phyloP scores from a whole-genome alignment of 2,888 invertebrate genomes.

The Chydorus sphaericus region DNA sequence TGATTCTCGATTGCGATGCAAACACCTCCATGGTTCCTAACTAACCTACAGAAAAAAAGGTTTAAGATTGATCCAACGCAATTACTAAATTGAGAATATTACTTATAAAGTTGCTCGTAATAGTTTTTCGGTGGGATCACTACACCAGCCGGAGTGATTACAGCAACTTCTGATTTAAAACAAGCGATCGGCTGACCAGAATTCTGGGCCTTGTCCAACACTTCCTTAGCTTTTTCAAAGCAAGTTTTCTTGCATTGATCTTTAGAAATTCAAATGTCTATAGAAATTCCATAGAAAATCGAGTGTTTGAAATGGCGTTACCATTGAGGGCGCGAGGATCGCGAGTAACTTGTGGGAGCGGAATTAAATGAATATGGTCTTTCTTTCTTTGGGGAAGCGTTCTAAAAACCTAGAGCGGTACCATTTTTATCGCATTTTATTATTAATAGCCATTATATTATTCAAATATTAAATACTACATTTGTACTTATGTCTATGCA shows the following conservation, averaged over 20 bases:
- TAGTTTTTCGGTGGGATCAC: constrained; percentile 24
- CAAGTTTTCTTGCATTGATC: too few species aligned
- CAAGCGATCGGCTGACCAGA: constrained; percentile 21
- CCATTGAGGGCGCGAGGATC: neutral
- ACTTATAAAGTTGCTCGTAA: constrained; percentile 23
- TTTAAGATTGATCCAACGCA: too few species aligned
- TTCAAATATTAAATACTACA: constrained; percentile 17
- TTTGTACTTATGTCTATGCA: constrained; percentile 24
- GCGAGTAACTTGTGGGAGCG: constrained; percentile 21
- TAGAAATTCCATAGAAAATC: neutral
- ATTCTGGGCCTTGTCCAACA: constrained; percentile 4
- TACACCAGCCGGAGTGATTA: constrained; percentile 24
- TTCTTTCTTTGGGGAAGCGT: constrained; percentile 26
- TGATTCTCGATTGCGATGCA: constrained; percentile 43
- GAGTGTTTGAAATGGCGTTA: too few species aligned
- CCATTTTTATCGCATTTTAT: too few species aligned
- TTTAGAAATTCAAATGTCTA: neutral
- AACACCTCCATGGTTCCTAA: constrained; percentile 37
- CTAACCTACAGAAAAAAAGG: constrained; percentile 33
- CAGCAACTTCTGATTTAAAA: constrained; percentile 25
- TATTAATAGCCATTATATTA: too few species aligned
- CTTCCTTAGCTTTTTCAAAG: constrained; percentile 1
- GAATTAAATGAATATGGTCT: constrained; percentile 23
- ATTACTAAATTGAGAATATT: too few species aligned
- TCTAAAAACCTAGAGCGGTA: neutral